Evolutionary conservation across 2,888 invertebrate genomes (phyloP), one percentile per base, ranked within the genome.

Genomic region (Salticus scenicus): DNA sequence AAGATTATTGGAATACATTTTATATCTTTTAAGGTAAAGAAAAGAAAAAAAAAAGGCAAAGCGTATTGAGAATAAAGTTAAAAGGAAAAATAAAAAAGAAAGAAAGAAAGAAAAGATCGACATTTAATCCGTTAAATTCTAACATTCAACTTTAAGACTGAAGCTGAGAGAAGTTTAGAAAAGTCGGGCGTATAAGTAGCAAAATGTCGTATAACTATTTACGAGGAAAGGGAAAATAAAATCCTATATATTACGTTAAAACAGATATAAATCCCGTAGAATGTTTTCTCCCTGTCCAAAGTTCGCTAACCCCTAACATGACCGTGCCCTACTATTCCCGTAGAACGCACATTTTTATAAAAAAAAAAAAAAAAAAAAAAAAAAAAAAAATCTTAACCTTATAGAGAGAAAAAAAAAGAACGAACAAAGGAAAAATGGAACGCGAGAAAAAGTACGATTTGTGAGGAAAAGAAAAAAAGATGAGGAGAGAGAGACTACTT

Each of bases 401-500:
- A 24, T 2, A 1, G 24, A 17, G 14, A 37, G 47, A 47, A 47
- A 47, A 7, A n/a, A 69, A 77, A 72, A 20, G 33, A n/a, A 51
- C 28, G 20, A 27, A 57, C 57, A 57, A 78, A 28, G n/a, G 72
- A 80, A 37, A 80, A 80, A 20, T 67, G 33, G 74, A 12, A 78
- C 70, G 57, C 57, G 37, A 51, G 70, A 70, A 78, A 69, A 37
- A 24, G 57, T 57, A 4, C 24, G 47, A 47, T 24, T 57, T 57
- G 24, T 57, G 5, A 67, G 37, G 51, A 57, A n/a, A 63, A 70
- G 33, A 30, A 63, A 31, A 27, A 24, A 70, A 41, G 24, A 70
- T 66, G 37, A 64, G n/a, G 66, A 14, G n/a, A 66, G 66, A 51
- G 57, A 72, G 31, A 47, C 80, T 74, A 80, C 80, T 80, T 80